phyloP scores from a whole-genome alignment of 2,797 vertebrate genomes.

The Heteromormyrus szaboi region DNA sequence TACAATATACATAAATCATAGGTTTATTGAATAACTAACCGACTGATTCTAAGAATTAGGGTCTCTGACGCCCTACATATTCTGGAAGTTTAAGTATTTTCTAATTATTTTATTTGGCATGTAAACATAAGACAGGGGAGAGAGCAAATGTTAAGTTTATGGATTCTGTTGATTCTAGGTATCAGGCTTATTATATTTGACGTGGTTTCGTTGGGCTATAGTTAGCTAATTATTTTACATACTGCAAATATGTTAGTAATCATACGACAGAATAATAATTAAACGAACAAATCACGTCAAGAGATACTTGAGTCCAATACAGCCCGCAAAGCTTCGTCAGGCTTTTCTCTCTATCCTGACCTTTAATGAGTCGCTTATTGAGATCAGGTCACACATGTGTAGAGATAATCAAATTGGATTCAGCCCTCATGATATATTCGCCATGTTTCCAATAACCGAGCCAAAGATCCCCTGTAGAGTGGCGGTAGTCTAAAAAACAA shows the following conservation, averaged over 20 bases:
- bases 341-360: not conserved
- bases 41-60: not conserved
- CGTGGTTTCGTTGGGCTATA: not conserved
- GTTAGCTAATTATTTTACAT: not conserved
- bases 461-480: not conserved
- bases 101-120: not conserved
- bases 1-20: not conserved
- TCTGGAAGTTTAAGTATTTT: not conserved
- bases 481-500: not conserved
- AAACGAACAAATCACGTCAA: not conserved
- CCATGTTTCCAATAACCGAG: not conserved
- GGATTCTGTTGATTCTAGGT: not conserved
- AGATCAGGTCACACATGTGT: not conserved
- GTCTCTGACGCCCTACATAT: not conserved
- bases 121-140: not conserved
- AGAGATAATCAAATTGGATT: conserved; percentile 2
- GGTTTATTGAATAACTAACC: not conserved
- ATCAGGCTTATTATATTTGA: not conserved
- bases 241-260: not conserved
- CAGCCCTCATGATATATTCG: conserved; percentile 7
- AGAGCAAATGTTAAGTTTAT: not conserved
- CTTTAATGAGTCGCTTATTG: not conserved
- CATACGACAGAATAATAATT: not conserved
- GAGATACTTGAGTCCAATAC: not conserved
- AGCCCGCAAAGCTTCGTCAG: not conserved